phyloP scores from a whole-genome alignment of 2,888 invertebrate species.

The Augochlorella aurata region DNA sequence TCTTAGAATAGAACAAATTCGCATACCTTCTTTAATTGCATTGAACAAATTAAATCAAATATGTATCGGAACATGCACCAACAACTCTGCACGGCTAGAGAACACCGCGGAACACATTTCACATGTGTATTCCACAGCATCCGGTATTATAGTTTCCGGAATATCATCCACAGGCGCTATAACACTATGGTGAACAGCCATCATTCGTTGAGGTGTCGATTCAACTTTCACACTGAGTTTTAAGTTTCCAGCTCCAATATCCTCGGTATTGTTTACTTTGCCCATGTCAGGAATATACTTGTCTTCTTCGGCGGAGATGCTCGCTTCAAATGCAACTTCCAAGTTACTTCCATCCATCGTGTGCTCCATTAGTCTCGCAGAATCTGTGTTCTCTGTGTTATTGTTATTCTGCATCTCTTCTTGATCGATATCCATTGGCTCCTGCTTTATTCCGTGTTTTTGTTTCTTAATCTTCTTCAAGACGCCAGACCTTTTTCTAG shows the following conservation, averaged over 20 bases:
- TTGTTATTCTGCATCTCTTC: conserved; percentile 64
- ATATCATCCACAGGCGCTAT: conserved; percentile 81
- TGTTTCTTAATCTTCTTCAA: conserved; percentile 63
- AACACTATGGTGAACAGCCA: conserved; percentile 69
- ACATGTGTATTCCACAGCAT: conserved; percentile 87
- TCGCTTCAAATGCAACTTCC: conserved; percentile 77
- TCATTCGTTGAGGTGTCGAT: conserved; percentile 70
- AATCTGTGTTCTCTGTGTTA: conserved; percentile 67
- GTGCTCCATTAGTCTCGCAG: conserved; percentile 65
- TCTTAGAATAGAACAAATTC: conserved; percentile 60
- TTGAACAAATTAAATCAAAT: conserved; percentile 84
- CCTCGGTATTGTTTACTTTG: conserved; percentile 62
- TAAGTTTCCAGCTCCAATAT: conserved; percentile 70
- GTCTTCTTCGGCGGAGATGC: conserved; percentile 71
- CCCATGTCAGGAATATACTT: conserved; percentile 75
- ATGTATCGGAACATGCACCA: conserved; percentile 92
- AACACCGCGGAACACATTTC: conserved; percentile 92
- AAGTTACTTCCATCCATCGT: conserved; percentile 73
- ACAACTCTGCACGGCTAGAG: conserved; percentile 87
- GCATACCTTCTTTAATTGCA: conserved; percentile 53
- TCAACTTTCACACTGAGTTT: conserved; percentile 78
- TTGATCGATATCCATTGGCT: conserved; percentile 64
- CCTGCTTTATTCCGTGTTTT: conserved; percentile 71
- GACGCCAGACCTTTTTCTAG: conserved; percentile 63
- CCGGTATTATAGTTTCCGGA: conserved; percentile 83